phyloP scores from a whole-genome alignment of 1,140 invertebrate genomes.

The Papilio dardanus region DNA sequence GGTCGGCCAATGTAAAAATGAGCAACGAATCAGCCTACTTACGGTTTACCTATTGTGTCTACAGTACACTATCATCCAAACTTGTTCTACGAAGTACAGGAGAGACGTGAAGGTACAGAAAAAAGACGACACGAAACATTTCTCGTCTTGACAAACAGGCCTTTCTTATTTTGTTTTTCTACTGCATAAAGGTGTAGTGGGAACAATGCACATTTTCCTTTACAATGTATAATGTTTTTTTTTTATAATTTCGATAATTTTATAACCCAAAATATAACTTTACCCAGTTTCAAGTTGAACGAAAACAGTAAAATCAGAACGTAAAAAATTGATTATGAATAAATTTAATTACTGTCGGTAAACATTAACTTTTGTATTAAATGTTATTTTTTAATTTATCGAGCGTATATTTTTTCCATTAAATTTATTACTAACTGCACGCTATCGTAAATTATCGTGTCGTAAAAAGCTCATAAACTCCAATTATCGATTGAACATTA shows the following conservation, averaged over 20 bases:
- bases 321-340: not conserved
- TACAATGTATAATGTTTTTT: not conserved
- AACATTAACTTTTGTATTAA: conserved; percentile 9
- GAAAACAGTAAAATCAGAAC: not conserved
- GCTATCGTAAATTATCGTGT: conserved; percentile 11
- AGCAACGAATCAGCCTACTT: conserved; percentile 48
- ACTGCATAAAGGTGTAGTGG: not conserved
- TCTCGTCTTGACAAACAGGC: not conserved
- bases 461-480: conserved; percentile 13
- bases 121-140: conserved; percentile 2
- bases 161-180: not conserved
- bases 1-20: conserved; percentile 64
- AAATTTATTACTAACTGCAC: not conserved
- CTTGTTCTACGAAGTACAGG: conserved; percentile 12
- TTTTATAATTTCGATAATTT: not conserved
- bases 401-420: conserved; percentile 14
- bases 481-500: not conserved
- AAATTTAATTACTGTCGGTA: conserved; percentile 9
- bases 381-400: conserved; percentile 6
- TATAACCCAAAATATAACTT: not conserved
- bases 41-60: conserved; percentile 47
- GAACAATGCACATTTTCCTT: not conserved
- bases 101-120: not conserved
- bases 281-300: too few species aligned
- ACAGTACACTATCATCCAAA: conserved; percentile 1